Percentiles rank a stretch among this genome's conserved stretches.
Conservation (phyloP, 2,888 invertebrate species). For the Bugula neritina region DNA sequence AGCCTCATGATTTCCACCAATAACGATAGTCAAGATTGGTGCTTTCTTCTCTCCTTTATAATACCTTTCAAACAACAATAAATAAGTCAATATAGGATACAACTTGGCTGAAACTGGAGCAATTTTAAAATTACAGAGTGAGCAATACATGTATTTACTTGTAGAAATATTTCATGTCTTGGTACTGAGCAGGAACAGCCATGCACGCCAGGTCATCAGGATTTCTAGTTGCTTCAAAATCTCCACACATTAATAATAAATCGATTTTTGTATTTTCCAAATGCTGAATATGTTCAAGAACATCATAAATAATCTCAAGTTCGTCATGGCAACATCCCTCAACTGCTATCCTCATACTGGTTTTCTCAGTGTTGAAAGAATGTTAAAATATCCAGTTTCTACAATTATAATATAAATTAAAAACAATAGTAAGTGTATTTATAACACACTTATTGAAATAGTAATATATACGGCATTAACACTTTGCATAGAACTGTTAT, state of each 20-base stretch:
- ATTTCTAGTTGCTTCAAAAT: conserved; percentile 93
- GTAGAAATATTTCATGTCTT: conserved; percentile 82
- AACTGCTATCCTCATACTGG: conserved; percentile 74
- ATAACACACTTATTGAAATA: too few species aligned
- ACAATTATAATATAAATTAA: too few species aligned
- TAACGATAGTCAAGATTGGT: conserved; percentile 86
- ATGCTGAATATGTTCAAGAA: conserved; percentile 69
- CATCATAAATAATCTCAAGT: conserved; percentile 86
- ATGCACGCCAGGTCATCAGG: conserved; percentile 79
- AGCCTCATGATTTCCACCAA: conserved; percentile 98
- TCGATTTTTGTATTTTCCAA: conserved; percentile 74
- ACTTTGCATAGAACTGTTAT: too few species aligned
- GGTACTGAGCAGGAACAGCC: conserved; percentile 91
- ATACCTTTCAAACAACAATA: conserved; percentile 68
- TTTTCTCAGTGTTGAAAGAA: too few species aligned
- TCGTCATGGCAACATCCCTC: conserved; percentile 99
- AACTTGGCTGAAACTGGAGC: too few species aligned
- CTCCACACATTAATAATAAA: conserved; percentile 91
- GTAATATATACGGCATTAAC: too few species aligned
- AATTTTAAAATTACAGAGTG: too few species aligned
- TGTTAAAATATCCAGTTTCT: too few species aligned
- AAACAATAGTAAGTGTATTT: too few species aligned
- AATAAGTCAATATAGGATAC: too few species aligned
- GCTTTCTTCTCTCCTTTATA: conserved; percentile 84
- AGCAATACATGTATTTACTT: too few species aligned